phyloP scores from a whole-genome alignment of 1,140 invertebrate species.

The Onthophagus taurus region DNA sequence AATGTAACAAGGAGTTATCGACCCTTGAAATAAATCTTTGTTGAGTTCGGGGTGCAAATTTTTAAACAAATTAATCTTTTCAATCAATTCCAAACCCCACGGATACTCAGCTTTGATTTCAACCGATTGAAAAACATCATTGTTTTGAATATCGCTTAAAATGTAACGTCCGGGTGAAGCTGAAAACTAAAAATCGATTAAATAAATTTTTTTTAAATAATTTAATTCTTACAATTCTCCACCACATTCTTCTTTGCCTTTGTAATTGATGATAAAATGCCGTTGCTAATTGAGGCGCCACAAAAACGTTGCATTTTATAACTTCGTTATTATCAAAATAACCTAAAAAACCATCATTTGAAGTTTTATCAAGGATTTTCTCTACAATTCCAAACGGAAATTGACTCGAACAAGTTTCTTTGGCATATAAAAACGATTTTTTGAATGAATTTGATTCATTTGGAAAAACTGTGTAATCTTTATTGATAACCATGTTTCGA shows the following conservation, averaged over 20 bases:
- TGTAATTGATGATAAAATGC: slow-evolving; percentile 60
- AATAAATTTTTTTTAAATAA: background rate
- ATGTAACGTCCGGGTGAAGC: slow-evolving; percentile 53
- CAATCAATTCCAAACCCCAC: slow-evolving; percentile 36
- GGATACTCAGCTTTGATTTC: slow-evolving; percentile 45
- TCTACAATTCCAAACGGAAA: slow-evolving; percentile 48
- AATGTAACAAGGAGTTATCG: too few relatives aligned
- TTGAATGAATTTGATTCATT: slow-evolving; percentile 25
- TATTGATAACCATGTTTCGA: slow-evolving; percentile 41
- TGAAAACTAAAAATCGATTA: slow-evolving; percentile 42
- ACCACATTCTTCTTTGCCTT: slow-evolving; percentile 68
- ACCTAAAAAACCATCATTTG: slow-evolving; percentile 31
- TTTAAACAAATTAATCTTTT: slow-evolving; percentile 32
- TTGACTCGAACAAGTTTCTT: slow-evolving; percentile 27
- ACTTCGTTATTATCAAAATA: background rate
- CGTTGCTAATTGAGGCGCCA: slow-evolving; percentile 40
- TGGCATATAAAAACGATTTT: slow-evolving; percentile 34
- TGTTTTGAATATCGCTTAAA: slow-evolving; percentile 44
- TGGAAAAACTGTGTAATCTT: slow-evolving; percentile 43
- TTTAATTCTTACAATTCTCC: slow-evolving; percentile 53
- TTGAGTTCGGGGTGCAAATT: too few relatives aligned
- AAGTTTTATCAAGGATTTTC: too few relatives aligned
- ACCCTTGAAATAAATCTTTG: too few relatives aligned
- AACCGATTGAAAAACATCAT: slow-evolving; percentile 34
- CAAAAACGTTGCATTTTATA: slow-evolving; percentile 33